Conservation (phyloP, 1,140 invertebrate genomes). For the Penaeus japonicus region DNA sequence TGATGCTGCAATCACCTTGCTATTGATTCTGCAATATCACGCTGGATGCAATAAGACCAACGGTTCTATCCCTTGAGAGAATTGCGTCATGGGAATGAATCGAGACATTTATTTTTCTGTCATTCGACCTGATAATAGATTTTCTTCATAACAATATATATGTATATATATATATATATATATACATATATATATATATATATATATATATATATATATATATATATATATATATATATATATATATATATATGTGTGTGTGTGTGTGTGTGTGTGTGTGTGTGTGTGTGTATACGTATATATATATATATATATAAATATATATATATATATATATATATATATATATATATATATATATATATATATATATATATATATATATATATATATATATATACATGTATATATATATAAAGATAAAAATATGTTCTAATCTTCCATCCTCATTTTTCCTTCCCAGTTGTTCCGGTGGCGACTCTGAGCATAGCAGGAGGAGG, state of each 20-base stretch:
- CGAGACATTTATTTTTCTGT: too few relatives aligned
- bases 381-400: not conserved
- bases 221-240: conserved; percentile 10
- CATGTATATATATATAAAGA: not conserved
- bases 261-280: not conserved
- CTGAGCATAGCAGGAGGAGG: conserved; percentile 27
- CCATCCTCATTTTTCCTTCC: not conserved
- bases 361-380: not conserved
- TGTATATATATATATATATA: not conserved
- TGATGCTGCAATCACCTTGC: too few relatives aligned
- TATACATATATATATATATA: conserved; percentile 27
- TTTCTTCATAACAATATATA: not conserved
- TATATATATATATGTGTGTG: not conserved
- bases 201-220: conserved; percentile 34
- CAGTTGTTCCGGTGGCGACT: conserved; percentile 51
- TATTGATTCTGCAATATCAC: too few relatives aligned
- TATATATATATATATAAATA: not conserved
- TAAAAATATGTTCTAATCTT: not conserved
- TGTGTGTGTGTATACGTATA: not conserved
- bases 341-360: conserved; percentile 6
- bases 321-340: not conserved
- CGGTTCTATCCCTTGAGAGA: too few relatives aligned
- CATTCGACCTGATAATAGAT: too few relatives aligned
- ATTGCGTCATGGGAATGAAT: too few relatives aligned
- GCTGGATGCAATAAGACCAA: too few relatives aligned